Conservation (phyloP, 2,113 vertebrate genomes). For the Channa maculata region DNA sequence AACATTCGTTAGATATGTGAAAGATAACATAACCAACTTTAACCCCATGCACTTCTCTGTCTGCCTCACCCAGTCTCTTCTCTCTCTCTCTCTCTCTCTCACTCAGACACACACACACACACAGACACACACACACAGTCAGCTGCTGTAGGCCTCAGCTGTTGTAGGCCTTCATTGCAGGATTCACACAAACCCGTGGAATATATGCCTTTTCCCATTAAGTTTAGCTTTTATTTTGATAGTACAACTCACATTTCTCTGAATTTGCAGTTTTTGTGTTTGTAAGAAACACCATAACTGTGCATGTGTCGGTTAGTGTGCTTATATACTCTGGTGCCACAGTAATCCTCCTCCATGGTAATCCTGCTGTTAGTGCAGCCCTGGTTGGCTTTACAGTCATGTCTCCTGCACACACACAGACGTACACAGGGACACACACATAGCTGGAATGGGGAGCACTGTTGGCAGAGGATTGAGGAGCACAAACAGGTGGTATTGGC, state of each 20-base stretch:
- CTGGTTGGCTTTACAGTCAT: conserved; percentile 62
- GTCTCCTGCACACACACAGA: conserved; percentile 42
- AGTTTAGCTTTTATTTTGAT: conserved; percentile 28
- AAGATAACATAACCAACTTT: not conserved
- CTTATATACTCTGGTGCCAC: conserved; percentile 57
- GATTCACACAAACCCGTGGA: not conserved
- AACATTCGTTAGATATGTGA: too few relatives aligned
- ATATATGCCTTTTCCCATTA: not conserved
- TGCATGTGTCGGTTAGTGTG: conserved; percentile 40
- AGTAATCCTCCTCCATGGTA: conserved; percentile 72
- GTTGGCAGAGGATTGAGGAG: conserved; percentile 69
- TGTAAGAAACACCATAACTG: conserved; percentile 6
- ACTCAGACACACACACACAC: conserved; percentile 2
- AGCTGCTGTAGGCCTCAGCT: conserved; percentile 66
- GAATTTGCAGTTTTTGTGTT: not conserved
- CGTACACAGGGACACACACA: conserved; percentile 42
- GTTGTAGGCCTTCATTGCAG: conserved; percentile 43
- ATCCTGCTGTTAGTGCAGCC: conserved; percentile 71
- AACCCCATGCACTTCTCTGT: not conserved
- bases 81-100: conserved; percentile 53
- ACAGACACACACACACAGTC: conserved; percentile 27
- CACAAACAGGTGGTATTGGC: conserved; percentile 73
- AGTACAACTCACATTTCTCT: not conserved
- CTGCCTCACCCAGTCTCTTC: conserved; percentile 52
- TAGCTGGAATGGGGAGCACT: conserved; percentile 69